Percentiles rank a stretch among this genome's conserved stretches.
phyloP scores from a whole-genome alignment of 2,113 vertebrate species.

The Taurulus bubalis region DNA sequence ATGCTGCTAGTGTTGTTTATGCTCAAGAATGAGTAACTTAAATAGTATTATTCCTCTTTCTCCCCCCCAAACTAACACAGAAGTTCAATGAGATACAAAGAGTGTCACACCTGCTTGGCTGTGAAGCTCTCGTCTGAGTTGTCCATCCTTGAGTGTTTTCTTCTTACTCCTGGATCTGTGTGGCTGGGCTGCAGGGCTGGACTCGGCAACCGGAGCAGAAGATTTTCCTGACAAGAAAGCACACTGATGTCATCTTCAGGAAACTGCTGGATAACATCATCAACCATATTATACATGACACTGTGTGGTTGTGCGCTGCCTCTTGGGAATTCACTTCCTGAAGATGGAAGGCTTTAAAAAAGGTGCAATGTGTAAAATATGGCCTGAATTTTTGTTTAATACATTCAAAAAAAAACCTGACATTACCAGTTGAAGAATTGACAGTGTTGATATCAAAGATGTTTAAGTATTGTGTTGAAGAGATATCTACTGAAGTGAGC shows the following conservation, averaged over 20 bases:
- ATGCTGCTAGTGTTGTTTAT: neutral
- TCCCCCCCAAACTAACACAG: neutral
- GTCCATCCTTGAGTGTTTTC: constrained; percentile 85
- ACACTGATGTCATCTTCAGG: constrained; percentile 57
- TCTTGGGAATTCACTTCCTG: constrained; percentile 11
- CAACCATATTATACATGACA: constrained; percentile 59
- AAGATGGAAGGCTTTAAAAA: constrained; percentile 17
- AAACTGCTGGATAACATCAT: constrained; percentile 45
- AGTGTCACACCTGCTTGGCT: constrained; percentile 83
- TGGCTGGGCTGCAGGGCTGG: constrained; percentile 67
- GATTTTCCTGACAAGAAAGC: constrained; percentile 81
- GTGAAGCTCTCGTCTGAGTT: constrained; percentile 81
- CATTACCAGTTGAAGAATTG: neutral
- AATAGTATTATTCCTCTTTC: neutral
- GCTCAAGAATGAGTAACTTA: neutral
- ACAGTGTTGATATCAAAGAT: neutral
- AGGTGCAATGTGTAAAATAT: neutral
- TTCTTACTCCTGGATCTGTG: constrained; percentile 84
- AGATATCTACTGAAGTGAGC: neutral
- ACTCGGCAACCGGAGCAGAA: constrained; percentile 69
- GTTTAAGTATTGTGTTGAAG: neutral
- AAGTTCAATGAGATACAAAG: neutral
- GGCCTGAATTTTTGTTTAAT: neutral
- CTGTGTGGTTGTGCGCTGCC: constrained; percentile 19
- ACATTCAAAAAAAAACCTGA: neutral